Evolutionary conservation across 1,140 invertebrate genomes (phyloP).

Genomic region (Drosophila obscura): DNA sequence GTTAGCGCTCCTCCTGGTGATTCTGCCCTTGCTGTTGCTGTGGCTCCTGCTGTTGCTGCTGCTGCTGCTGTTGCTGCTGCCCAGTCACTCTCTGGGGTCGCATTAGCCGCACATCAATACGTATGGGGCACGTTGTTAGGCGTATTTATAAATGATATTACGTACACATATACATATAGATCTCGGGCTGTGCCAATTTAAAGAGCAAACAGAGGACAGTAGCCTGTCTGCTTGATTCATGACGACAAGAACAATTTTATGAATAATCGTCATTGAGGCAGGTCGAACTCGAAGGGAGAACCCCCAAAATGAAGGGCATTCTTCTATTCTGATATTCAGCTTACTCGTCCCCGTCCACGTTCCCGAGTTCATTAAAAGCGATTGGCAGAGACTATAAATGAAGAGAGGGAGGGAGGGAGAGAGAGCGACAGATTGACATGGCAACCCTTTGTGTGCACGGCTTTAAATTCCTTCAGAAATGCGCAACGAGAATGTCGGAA

Average conservation of each 20-base stretch:
- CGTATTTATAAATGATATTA: constrained; percentile 80
- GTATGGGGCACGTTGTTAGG: constrained; percentile 62
- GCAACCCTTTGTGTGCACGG: too few species aligned
- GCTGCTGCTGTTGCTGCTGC: constrained; percentile 17
- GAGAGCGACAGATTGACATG: too few species aligned
- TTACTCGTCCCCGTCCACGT: not conserved
- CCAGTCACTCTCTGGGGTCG: constrained; percentile 74
- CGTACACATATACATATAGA: constrained; percentile 52
- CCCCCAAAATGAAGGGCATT: too few species aligned
- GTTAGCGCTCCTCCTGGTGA: constrained; percentile 65
- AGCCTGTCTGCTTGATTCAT: constrained; percentile 11
- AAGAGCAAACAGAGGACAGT: constrained; percentile 57
- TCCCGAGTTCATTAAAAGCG: constrained; percentile 18
- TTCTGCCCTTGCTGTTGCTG: constrained; percentile 3
- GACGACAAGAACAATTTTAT: constrained; percentile 13
- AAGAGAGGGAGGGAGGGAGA: too few species aligned
- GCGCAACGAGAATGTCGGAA: too few species aligned
- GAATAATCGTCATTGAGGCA: constrained; percentile 4
- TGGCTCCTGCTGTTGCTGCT: constrained; percentile 12
- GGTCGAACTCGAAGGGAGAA: not conserved
- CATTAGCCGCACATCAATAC: constrained; percentile 79
- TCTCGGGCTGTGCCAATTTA: constrained; percentile 60
- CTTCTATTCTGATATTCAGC: constrained; percentile 6
- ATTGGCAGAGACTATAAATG: not conserved
- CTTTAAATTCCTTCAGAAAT: too few species aligned